These are phyloP conservation scores for Macropis europaea DNA, from an alignment of 2,888 invertebrate species.

Conservation along the genomic window DNA sequence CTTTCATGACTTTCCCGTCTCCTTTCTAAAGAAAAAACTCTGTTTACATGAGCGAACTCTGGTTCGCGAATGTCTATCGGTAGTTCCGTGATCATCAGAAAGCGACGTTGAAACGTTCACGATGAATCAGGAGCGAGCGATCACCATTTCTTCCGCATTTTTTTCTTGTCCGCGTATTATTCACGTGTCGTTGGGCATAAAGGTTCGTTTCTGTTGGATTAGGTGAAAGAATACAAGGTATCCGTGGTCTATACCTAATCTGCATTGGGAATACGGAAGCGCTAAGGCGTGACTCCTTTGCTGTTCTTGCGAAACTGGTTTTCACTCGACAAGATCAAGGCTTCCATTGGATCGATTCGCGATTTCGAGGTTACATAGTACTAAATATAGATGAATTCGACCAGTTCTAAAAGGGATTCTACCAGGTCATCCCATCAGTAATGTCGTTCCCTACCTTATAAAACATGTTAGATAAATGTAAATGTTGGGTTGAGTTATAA, in stretches of 20 bases:
- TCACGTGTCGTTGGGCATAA: constrained; percentile 24
- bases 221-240: constrained; percentile 8
- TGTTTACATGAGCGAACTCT: constrained; percentile 1
- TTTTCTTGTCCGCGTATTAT: constrained; percentile 7
- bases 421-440: too few species aligned
- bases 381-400: not conserved
- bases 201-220: constrained; percentile 13
- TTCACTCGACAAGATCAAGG: constrained; percentile 58
- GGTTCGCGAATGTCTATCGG: not conserved
- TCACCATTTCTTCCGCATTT: constrained; percentile 26
- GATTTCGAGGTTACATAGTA: constrained; percentile 36
- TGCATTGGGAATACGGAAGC: constrained; percentile 44
- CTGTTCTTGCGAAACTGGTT: constrained; percentile 54
- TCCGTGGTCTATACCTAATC: constrained; percentile 29
- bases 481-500: too few species aligned
- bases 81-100: constrained; percentile 11
- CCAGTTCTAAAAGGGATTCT: not conserved
- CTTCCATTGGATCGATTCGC: constrained; percentile 21
- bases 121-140: constrained; percentile 12
- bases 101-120: not conserved
- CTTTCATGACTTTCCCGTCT: too few species aligned
- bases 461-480: too few species aligned
- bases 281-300: constrained; percentile 44
- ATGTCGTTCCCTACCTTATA: too few species aligned
- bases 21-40: too few species aligned